Conservation (phyloP, 2,113 vertebrate species). For the Syrrhaptes paradoxus region DNA sequence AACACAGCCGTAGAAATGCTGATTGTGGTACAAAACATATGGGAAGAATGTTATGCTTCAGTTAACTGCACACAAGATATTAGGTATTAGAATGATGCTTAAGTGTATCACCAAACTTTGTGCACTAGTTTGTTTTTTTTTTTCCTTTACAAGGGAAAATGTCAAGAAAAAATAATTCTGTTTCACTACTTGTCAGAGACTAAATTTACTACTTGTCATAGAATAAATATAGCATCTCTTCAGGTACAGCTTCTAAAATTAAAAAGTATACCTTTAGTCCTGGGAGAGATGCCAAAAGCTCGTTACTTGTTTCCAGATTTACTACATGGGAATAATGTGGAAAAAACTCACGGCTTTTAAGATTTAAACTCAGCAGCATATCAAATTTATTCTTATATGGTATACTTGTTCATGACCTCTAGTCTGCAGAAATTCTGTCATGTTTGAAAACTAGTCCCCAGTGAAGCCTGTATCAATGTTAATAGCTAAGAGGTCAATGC, state of each 20-base stretch:
- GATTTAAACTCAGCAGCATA: constrained; percentile 74
- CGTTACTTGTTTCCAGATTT: constrained; percentile 66
- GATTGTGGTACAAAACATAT: background rate
- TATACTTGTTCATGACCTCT: constrained; percentile 81
- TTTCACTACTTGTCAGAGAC: constrained; percentile 28
- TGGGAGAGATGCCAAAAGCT: constrained; percentile 61
- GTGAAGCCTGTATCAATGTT: constrained; percentile 85
- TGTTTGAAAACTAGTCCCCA: constrained; percentile 84
- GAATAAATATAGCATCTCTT: constrained; percentile 53
- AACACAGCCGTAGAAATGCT: background rate
- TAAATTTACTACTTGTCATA: constrained; percentile 11
- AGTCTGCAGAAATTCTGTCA: constrained; percentile 81
- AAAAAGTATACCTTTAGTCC: constrained; percentile 62
- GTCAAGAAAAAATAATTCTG: constrained; percentile 5
- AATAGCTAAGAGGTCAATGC: constrained; percentile 95
- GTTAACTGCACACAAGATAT: background rate
- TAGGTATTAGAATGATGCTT: background rate
- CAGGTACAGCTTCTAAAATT: constrained; percentile 67
- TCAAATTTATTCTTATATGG: constrained; percentile 82
- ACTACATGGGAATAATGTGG: constrained; percentile 69
- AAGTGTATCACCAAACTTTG: background rate
- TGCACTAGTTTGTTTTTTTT: background rate
- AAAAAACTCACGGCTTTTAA: constrained; percentile 66
- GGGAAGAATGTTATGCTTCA: background rate
- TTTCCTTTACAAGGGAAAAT: constrained; percentile 30